Evolutionary conservation across 1,140 invertebrate species (phyloP).

Genomic region (Cotesia typhae): DNA sequence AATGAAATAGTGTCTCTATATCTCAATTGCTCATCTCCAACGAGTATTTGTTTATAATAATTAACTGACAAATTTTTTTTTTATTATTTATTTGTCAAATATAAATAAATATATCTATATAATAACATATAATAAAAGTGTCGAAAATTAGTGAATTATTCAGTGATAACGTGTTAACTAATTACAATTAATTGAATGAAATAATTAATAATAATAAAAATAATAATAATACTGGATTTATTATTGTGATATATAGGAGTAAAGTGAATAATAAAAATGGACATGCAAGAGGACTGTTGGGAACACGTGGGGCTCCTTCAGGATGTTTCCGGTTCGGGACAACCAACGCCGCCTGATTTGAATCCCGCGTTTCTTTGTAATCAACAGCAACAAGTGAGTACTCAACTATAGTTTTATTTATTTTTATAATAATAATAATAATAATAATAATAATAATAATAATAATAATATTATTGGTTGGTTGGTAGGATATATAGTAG

Average conservation of each 20-base stretch:
- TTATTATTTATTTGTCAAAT: too few relatives aligned
- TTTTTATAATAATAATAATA: background rate
- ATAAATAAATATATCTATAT: too few relatives aligned
- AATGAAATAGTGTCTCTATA: too few relatives aligned
- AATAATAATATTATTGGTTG: too few relatives aligned
- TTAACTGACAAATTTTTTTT: too few relatives aligned
- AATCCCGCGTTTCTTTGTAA: conserved; percentile 50
- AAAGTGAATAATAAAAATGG: conserved; percentile 48
- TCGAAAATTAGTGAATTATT: too few relatives aligned
- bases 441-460: too few relatives aligned
- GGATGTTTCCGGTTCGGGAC: conserved; percentile 55
- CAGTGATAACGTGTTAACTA: too few relatives aligned
- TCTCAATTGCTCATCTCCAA: too few relatives aligned
- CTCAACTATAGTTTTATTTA: conserved; percentile 32
- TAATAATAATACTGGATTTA: background rate
- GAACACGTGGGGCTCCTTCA: conserved; percentile 65
- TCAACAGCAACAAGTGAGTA: conserved; percentile 56
- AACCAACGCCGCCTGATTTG: conserved; percentile 44
- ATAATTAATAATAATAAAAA: background rate
- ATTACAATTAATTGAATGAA: background rate
- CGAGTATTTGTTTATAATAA: too few relatives aligned
- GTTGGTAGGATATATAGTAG: too few relatives aligned
- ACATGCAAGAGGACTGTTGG: conserved; percentile 63
- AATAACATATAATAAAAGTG: too few relatives aligned
- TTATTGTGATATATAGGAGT: background rate